Conservation (phyloP, 30 jellyfish, hydroid and myxozoan species). For the Mastigias papua region DNA sequence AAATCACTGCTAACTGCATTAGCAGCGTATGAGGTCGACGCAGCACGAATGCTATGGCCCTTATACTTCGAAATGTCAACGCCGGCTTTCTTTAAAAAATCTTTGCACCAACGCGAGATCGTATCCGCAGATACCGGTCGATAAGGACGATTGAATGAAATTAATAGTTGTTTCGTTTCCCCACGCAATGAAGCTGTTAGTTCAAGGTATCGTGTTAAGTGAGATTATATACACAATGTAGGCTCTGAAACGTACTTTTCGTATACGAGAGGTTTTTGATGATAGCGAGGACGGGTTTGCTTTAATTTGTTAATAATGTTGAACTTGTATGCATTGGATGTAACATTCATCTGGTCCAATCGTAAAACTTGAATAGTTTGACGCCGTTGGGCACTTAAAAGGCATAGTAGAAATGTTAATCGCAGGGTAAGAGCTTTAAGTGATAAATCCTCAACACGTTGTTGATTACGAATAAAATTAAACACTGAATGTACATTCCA, state of each 20-base stretch:
- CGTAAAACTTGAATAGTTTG: conserved; percentile 25
- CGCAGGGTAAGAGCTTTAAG: conserved; percentile 8
- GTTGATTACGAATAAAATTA: background rate
- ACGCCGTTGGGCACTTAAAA: conserved; percentile 50
- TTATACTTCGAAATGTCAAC: conserved; percentile 20
- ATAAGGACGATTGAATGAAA: conserved; percentile 16
- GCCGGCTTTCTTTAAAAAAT: conserved; percentile 12
- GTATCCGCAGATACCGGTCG: conserved; percentile 40
- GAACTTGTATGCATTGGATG: conserved; percentile 2
- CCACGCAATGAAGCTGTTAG: conserved; percentile 6
- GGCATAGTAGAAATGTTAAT: conserved; percentile 3
- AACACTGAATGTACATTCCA: conserved; percentile 31
- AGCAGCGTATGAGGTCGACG: conserved; percentile 22
- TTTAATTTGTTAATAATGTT: conserved; percentile 1
- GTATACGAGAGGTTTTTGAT: conserved; percentile 27
- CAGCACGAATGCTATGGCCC: conserved; percentile 54
- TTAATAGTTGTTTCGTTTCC: conserved; percentile 10
- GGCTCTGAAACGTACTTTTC: conserved; percentile 32
- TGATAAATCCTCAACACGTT: conserved; percentile 3
- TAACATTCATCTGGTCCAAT: conserved; percentile 26
- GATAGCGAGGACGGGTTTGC: conserved; percentile 36
- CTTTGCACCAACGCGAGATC: conserved; percentile 15
- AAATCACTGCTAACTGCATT: background rate
- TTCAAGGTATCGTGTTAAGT: background rate
- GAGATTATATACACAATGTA: conserved; percentile 17